Base-by-base conservation (phyloP, 1,140 invertebrate species). In the Zaprionus ghesquierei region DNA sequence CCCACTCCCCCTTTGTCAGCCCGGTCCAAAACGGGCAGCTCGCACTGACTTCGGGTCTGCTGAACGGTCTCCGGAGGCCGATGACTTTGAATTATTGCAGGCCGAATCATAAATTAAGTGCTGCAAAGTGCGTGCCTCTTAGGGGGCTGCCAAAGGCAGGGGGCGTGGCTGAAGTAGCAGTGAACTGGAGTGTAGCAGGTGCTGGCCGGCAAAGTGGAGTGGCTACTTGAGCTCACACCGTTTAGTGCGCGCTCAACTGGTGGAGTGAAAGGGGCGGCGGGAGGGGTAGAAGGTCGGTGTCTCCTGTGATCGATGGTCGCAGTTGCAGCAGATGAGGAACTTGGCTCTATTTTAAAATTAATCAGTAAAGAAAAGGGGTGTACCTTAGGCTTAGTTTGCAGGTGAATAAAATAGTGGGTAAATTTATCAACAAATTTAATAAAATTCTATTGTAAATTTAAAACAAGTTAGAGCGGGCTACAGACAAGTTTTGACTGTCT, bases 1-100 rank as follows among this genome's bases (percentile, higher is more conserved):
- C 5, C 25, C 12, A 3, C 20, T 27, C 9, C 8, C 9, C 46
- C 6, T n/a, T n/a, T 9, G 8, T 18, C 18, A 68, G 85, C 55
- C 5, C 35, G 5, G 35, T 38, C n/a, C 35, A n/a, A 15, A 2
- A 0, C 6, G 3, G n/a, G 2, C 35, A 15, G 35, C 35, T 41
- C n/a, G n/a, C 15, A 41, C 35, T 41, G 35, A 41, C 35, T 41
- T 41, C 84, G 79, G 79, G 79, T 79, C 72, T 50, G 71, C 84
- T 79, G 77, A 84, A 84, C 71, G 84, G 79, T 77, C 84, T 89
- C 84, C 66, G 66, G 84, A 89, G 84, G 84, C 79, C 85, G 77
- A 89, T 89, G 84, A 80, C 84, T 89, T 89, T 89, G 84, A 89
- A 89, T 89, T 89, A 89, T 89, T 89, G 85, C 84, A 66, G 74